phyloP scores from a whole-genome alignment of 2,113 vertebrate genomes.

The Gopherus flavomarginatus region DNA sequence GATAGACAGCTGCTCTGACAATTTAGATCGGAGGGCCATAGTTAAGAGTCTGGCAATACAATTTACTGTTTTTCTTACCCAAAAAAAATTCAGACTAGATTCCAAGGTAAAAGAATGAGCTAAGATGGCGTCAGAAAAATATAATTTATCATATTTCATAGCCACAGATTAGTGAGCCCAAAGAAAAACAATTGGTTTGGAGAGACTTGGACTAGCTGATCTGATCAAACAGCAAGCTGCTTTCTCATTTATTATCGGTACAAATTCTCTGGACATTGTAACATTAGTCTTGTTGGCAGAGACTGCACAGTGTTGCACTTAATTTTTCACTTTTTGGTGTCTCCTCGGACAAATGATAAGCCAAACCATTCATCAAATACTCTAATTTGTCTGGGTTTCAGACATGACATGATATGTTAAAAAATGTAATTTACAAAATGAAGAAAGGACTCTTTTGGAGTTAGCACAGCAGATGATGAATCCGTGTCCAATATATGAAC shows the following conservation, averaged over 20 bases:
- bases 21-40: not conserved
- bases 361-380: not conserved
- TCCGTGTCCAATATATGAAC: not conserved
- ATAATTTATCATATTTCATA: not conserved
- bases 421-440: conserved; percentile 21
- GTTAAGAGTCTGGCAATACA: not conserved
- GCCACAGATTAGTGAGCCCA: not conserved
- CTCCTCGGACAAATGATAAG: conserved; percentile 10
- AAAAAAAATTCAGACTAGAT: not conserved
- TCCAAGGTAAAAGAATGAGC: not conserved
- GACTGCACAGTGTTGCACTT: not conserved
- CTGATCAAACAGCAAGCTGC: not conserved
- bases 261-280: not conserved
- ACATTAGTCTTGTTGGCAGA: not conserved
- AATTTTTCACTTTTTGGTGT: not conserved
- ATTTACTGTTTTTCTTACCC: not conserved
- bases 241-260: not conserved
- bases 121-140: not conserved
- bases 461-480: not conserved
- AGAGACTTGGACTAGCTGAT: not conserved
- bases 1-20: not conserved
- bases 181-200: not conserved
- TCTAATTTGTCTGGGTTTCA: not conserved
- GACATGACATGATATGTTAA: not conserved
- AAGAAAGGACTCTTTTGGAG: not conserved